Evolutionary conservation across 2,888 invertebrate species (phyloP), one percentile per base, ranked within the genome.

Genomic region (Latrodectus elegans): DNA sequence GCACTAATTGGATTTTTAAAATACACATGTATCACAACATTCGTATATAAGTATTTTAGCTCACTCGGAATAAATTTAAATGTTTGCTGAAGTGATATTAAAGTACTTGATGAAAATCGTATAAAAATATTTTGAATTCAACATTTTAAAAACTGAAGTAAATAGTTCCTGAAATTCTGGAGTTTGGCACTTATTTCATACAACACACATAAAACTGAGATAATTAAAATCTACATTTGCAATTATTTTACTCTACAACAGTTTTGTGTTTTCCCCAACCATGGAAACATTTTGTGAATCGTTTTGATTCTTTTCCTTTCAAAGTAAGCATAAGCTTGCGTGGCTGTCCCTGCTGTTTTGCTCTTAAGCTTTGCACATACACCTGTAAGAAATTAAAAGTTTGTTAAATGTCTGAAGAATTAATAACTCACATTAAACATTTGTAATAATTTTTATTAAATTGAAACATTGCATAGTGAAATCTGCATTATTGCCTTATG

Each of bases 231-330:
- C 60, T 11, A 68, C 67, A 22, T 26, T 71, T 12, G 26, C 49
- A 71, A 10, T 6, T 22, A 55, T 71, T 68, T 89, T 73, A 96
- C 92, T 95, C 95, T 1, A 95, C 95, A 53, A 96, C 95, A 89
- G 94, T 94, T 93, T 97, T 97, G 92, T 97, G 97, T 90, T 95
- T 94, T 89, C 97, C 96, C 99, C 99, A 99, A 85, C 98, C 99
- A 92, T 99, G 99, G 94, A 99, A 99, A 93, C 99, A 99, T 93
- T 98, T 98, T 89, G 96, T 96, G 93, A 99, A 99, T 91, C 97
- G 94, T 91, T 95, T 95, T 15, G 98, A 97, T 93, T 99, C 99
- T 92, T 98, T 98, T 92, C 97, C 97, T 93, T 99, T 99, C 90
- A 99, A 94, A 0, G 99, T 97, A 60, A 99, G 94, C 93, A 98